phyloP scores from a whole-genome alignment of 2,797 vertebrate genomes.

The Pseudocheirus occidentalis region DNA sequence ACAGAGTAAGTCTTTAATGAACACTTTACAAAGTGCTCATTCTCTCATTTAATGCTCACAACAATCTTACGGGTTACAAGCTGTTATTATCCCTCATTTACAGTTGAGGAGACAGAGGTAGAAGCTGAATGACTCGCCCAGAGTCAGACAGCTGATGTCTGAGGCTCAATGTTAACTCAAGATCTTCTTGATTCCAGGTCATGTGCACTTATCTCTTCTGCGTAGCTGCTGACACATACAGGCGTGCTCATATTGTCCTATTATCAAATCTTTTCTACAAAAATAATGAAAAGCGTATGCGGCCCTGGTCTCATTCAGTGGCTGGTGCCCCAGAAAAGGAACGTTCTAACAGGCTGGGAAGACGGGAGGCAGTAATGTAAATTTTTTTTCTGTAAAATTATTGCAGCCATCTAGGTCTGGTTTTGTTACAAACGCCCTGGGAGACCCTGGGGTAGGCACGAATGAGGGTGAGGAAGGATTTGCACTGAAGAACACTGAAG shows the following conservation, averaged over 20 bases:
- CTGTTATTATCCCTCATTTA: not conserved
- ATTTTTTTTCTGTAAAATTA: not conserved
- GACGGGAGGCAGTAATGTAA: not conserved
- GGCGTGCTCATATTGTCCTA: not conserved
- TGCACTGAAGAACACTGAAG: not conserved
- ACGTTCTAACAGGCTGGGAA: not conserved
- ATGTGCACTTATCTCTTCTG: not conserved
- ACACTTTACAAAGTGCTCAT: not conserved
- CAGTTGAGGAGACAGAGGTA: not conserved
- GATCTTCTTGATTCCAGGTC: not conserved
- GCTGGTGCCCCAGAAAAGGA: not conserved
- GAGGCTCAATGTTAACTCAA: not conserved
- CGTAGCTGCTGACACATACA: not conserved
- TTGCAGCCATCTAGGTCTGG: not conserved
- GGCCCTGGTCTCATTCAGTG: too few relatives aligned
- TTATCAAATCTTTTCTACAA: not conserved
- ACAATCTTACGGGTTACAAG: not conserved
- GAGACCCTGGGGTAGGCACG: not conserved
- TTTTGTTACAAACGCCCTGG: not conserved
- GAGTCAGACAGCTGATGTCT: not conserved
- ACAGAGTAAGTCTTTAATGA: not conserved
- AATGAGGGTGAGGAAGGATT: not conserved
- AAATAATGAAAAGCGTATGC: not conserved
- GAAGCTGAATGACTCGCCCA: not conserved
- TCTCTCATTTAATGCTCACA: not conserved